Conservation (phyloP, 2,888 invertebrate genomes). For the Drosophila pseudotakahashii region DNA sequence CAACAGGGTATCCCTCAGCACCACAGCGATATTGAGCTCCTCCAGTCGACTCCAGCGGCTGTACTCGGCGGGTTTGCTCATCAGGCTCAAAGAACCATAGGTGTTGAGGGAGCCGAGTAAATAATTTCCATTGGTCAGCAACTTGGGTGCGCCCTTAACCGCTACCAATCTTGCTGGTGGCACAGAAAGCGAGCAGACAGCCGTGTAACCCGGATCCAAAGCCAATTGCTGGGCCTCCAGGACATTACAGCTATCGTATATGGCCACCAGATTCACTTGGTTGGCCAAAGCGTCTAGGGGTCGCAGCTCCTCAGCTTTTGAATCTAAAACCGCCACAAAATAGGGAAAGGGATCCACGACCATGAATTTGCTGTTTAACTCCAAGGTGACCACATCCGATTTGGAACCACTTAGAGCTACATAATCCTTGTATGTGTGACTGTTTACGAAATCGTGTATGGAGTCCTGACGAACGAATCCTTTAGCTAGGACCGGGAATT, state of each 20-base stretch:
- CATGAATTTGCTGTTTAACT: slow-evolving; percentile 58
- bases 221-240: slow-evolving; percentile 74
- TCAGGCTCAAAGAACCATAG: slow-evolving; percentile 72
- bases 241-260: slow-evolving; percentile 63
- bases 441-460: slow-evolving; percentile 63
- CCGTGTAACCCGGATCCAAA: slow-evolving; percentile 75
- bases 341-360: slow-evolving; percentile 64
- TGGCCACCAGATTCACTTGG: slow-evolving; percentile 55
- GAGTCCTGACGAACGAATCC: slow-evolving; percentile 66
- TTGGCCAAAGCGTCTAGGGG: slow-evolving; percentile 62
- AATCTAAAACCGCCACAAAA: slow-evolving; percentile 44
- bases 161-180: slow-evolving; percentile 49
- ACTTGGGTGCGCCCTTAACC: slow-evolving; percentile 51
- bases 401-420: slow-evolving; percentile 68
- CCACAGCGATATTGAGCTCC: slow-evolving; percentile 32
- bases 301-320: slow-evolving; percentile 26
- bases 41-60: slow-evolving; percentile 57
- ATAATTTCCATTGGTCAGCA: slow-evolving; percentile 34
- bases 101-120: slow-evolving; percentile 69
- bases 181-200: slow-evolving; percentile 61
- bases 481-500: slow-evolving; percentile 62
- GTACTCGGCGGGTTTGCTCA: slow-evolving; percentile 45
- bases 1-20: slow-evolving; percentile 44
- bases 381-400: slow-evolving; percentile 61
- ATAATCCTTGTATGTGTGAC: slow-evolving; percentile 41